Conservation (phyloP, 2,888 invertebrate genomes). For the Theretra japonica region DNA sequence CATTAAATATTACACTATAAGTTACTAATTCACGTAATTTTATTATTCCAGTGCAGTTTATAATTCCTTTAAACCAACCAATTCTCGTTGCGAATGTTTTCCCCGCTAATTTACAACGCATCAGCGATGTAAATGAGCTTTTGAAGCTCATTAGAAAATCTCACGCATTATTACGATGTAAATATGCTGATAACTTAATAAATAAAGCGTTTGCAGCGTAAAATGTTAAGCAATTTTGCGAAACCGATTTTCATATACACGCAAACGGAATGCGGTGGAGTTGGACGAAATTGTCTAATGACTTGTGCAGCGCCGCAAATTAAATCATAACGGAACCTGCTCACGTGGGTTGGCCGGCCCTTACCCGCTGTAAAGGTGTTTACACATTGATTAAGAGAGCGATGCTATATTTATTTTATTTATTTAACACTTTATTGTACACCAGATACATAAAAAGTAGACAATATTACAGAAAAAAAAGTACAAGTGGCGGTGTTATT, state of each 20-base stretch:
- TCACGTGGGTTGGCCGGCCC: slow-evolving; percentile 42
- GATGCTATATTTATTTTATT: no score
- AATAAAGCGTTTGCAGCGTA: slow-evolving; percentile 12
- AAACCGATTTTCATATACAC: slow-evolving; percentile 21
- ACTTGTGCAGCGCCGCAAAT: slow-evolving; percentile 32
- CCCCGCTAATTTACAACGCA: neutral
- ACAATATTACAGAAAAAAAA: no score
- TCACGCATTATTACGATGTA: slow-evolving; percentile 11
- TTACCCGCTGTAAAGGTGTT: neutral
- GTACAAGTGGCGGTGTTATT: no score
- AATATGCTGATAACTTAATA: slow-evolving; percentile 20
- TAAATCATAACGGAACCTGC: slow-evolving; percentile 48
- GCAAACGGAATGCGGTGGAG: slow-evolving; percentile 9
- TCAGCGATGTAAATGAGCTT: slow-evolving; percentile 2
- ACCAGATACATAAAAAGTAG: no score
- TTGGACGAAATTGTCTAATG: slow-evolving; percentile 22
- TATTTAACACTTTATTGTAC: no score
- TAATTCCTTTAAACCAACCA: neutral
- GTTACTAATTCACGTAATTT: neutral
- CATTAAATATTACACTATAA: no score
- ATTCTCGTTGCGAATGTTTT: neutral
- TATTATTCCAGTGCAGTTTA: neutral
- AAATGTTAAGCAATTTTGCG: slow-evolving; percentile 17
- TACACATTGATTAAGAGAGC: no score
- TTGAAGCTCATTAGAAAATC: neutral